These are phyloP conservation scores for Condylostylus longicornis DNA, from an alignment of 1,140 invertebrate genomes.

Conservation along the genomic window DNA sequence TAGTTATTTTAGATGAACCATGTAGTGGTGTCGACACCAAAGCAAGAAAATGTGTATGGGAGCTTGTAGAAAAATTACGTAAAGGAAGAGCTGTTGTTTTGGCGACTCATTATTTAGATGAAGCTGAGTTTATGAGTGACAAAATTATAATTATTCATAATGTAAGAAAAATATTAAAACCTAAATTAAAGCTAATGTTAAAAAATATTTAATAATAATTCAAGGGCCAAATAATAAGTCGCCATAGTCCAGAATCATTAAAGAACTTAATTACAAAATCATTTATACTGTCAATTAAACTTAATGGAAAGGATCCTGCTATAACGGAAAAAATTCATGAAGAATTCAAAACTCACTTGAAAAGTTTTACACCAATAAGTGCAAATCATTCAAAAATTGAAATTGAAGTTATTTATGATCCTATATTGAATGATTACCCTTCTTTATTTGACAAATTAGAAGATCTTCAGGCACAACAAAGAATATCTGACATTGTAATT, in stretches of 20 bases:
- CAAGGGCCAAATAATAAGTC: slow-evolving; percentile 27
- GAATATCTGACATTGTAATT: slow-evolving; percentile 14
- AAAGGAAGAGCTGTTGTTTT: slow-evolving; percentile 50
- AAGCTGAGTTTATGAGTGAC: slow-evolving; percentile 50
- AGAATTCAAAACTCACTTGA: too few species aligned
- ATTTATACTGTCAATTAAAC: slow-evolving; percentile 15
- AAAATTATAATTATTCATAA: slow-evolving; percentile 46
- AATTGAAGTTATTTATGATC: slow-evolving; percentile 6
- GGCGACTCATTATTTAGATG: slow-evolving; percentile 55
- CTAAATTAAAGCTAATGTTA: background rate
- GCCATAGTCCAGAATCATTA: slow-evolving; percentile 24
- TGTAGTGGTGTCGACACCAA: slow-evolving; percentile 68
- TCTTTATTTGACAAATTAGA: slow-evolving; percentile 6
- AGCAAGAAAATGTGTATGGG: slow-evolving; percentile 57
- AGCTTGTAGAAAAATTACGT: slow-evolving; percentile 49
- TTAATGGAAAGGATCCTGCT: background rate
- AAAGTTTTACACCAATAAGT: too few species aligned
- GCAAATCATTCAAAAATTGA: too few species aligned
- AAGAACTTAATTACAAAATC: slow-evolving; percentile 20
- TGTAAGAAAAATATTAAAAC: slow-evolving; percentile 23
- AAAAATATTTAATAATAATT: background rate
- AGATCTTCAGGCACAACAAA: slow-evolving; percentile 9
- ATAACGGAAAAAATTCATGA: background rate
- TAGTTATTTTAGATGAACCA: slow-evolving; percentile 74
- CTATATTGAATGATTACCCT: slow-evolving; percentile 1